Base-by-base conservation (phyloP, 2,113 vertebrate species). In the Archocentrus centrarchus region DNA sequence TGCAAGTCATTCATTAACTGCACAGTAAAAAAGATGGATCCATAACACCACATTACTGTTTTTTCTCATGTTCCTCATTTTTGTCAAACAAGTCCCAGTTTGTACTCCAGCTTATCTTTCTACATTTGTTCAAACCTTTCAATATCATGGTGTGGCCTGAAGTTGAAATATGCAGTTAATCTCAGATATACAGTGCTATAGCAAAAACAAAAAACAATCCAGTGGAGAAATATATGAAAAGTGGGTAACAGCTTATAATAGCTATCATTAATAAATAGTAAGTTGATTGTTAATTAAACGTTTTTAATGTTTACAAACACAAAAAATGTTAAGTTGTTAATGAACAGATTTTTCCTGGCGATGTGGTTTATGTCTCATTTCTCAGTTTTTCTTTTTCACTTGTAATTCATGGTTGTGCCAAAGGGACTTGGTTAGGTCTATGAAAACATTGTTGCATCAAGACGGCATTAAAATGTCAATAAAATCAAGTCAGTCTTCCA, bases 1-100 rank as follows among this genome's bases (percentile, higher is more conserved):
- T 92, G 82, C 75, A 87, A 89, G 84, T 88, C 92, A 89, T 88
- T 82, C 66, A 93, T 94, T 91, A 70, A 88, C 85, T 88, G 53
- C 82, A 77, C 70, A 60, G 57, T 89, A 62, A 86, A 80, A 91
- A 84, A 78, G 55, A 90, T 84, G 79, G 77, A 88, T 90, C 53
- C 57, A 80, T 77, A 41, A 30, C 62, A 53, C 62, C 11, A 5
- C 83, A 57, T 79, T n/a, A 80, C 81, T 59, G 75, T 75, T 63
- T 53, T 66, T 50, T 64, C 24, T 85, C 17, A 4, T 80, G n/a
- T 77, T 90, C 75, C 82, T 63, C 66, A 59, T 59, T 80, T 20
- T 81, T 79, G 77, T 60, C 63, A 70, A 62, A 64, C 39, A 55
- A 30, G 50, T 75, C 59, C 14, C 57, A 79, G 44, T 64, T 79